Evolutionary conservation across 2,113 vertebrate species (phyloP).

Genomic region (Cephalopterus ornatus): DNA sequence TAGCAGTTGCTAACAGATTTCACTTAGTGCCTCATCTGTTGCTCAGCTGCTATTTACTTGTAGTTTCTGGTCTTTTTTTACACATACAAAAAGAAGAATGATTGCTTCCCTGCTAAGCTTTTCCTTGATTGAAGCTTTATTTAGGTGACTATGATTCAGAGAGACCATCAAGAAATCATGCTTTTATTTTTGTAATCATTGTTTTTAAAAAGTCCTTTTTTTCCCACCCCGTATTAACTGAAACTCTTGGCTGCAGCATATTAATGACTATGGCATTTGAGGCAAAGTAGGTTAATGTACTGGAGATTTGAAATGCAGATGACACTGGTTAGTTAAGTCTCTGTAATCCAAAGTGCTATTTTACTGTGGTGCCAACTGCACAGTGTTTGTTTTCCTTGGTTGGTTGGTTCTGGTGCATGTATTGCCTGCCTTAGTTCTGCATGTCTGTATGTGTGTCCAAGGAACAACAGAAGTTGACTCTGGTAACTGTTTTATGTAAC

Average conservation of each 20-base stretch:
- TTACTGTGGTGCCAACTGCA: neutral
- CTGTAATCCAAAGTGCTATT: neutral
- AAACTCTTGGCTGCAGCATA: neutral
- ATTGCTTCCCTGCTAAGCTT: conserved; percentile 61
- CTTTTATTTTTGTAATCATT: conserved; percentile 21
- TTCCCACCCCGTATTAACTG: neutral
- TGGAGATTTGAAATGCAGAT: neutral
- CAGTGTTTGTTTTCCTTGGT: neutral
- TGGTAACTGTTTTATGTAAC: neutral
- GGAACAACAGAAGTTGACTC: neutral
- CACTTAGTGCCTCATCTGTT: conserved; percentile 75
- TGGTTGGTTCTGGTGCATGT: neutral
- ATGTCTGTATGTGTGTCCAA: neutral
- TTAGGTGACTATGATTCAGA: conserved; percentile 34
- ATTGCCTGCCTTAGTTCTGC: neutral
- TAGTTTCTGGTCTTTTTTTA: conserved; percentile 67
- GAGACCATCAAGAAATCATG: conserved; percentile 31
- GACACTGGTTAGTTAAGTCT: neutral
- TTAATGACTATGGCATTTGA: neutral
- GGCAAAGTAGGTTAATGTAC: neutral
- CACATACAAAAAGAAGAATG: conserved; percentile 43
- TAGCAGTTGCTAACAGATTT: conserved; percentile 75
- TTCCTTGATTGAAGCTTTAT: conserved; percentile 54
- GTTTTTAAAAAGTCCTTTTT: neutral
- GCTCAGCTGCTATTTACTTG: conserved; percentile 78